phyloP scores from a whole-genome alignment of 2,888 invertebrate genomes.

The Philereme vetulata region DNA sequence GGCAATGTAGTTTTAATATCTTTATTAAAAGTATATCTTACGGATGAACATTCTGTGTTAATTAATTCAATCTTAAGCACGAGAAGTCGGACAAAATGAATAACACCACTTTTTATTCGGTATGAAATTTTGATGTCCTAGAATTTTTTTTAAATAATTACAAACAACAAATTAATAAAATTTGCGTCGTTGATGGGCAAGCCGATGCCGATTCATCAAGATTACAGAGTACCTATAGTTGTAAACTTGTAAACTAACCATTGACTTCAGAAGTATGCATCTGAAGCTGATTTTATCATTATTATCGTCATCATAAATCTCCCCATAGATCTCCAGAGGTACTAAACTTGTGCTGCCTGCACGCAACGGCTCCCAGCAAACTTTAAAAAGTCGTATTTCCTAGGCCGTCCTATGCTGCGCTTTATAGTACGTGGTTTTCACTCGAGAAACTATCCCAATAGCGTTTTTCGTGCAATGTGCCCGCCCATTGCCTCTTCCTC shows the following conservation, averaged over 20 bases:
- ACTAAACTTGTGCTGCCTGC: no score
- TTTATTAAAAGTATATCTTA: no score
- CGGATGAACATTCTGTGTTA: constrained; percentile 34
- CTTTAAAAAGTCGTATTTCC: no score
- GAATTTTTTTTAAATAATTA: constrained; percentile 56
- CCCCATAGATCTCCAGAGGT: no score
- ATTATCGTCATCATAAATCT: neutral
- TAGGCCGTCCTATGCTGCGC: no score
- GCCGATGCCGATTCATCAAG: constrained; percentile 39
- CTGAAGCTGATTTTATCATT: neutral
- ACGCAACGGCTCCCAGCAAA: no score
- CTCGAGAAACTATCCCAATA: no score
- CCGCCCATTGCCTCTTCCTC: no score
- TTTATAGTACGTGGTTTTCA: no score
- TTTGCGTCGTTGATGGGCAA: constrained; percentile 48
- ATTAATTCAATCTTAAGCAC: constrained; percentile 47
- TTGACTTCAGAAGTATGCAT: constrained; percentile 40
- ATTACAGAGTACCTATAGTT: constrained; percentile 42
- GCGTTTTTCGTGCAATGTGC: no score
- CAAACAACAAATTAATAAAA: constrained; percentile 66
- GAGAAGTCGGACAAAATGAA: constrained; percentile 43
- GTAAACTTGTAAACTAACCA: constrained; percentile 35
- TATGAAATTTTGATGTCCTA: constrained; percentile 47
- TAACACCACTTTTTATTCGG: constrained; percentile 43
- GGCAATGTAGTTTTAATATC: no score